Evolutionary conservation across 1,140 invertebrate genomes (phyloP).

Genomic region (Carcinoscorpius rotundicauda): DNA sequence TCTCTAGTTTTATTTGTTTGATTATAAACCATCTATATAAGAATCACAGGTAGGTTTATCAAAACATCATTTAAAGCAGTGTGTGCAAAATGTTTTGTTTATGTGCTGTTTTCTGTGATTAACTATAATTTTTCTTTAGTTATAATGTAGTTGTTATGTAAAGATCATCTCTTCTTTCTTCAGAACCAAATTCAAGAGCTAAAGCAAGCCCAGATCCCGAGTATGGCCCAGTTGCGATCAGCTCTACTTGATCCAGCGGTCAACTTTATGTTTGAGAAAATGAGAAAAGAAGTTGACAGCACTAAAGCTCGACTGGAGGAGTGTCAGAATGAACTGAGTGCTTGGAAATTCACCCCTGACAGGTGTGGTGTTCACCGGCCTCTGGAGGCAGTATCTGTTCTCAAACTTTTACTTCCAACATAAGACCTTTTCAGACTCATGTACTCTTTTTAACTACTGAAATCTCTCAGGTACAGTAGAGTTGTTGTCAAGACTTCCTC

Average conservation of each 20-base stretch:
- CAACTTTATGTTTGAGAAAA: slow-evolving; percentile 81
- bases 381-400: slow-evolving; percentile 10
- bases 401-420: slow-evolving; percentile 12
- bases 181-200: slow-evolving; percentile 83
- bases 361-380: slow-evolving; percentile 43
- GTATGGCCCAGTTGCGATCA: slow-evolving; percentile 58
- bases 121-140: no score
- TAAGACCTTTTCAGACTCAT: slow-evolving; percentile 12
- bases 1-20: no score
- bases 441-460: slow-evolving; percentile 11
- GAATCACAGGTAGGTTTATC: no score
- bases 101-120: no score
- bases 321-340: slow-evolving; percentile 92
- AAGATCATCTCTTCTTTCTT: background rate
- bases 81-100: no score
- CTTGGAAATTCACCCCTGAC: slow-evolving; percentile 98
- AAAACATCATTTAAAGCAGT: no score
- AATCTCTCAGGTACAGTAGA: slow-evolving; percentile 3
- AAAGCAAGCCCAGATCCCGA: slow-evolving; percentile 40
- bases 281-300: slow-evolving; percentile 79
- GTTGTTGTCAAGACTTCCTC: no score
- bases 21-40: no score
- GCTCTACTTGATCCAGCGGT: slow-evolving; percentile 88
- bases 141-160: no score
- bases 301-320: slow-evolving; percentile 86